Conservation (phyloP, 2,113 vertebrate genomes). For the Rostratula benghalensis region DNA sequence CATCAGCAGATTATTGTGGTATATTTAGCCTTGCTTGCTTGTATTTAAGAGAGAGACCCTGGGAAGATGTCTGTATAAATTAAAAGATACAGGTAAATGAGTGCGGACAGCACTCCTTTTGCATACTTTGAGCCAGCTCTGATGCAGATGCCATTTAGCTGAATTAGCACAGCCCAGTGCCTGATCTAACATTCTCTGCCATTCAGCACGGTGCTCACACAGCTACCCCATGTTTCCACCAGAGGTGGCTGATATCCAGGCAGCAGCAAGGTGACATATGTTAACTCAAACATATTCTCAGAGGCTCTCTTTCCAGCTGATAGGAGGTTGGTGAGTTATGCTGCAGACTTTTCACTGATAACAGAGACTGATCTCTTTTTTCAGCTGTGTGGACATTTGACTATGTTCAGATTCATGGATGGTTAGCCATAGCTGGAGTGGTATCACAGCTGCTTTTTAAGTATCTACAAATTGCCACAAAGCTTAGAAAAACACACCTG, state of each 20-base stretch:
- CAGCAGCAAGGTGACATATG: not conserved
- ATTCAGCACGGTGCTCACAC: not conserved
- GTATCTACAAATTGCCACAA: not conserved
- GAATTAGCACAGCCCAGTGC: not conserved
- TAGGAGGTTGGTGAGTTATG: not conserved
- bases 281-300: not conserved
- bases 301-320: not conserved
- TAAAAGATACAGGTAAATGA: not conserved
- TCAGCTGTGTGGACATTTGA: not conserved
- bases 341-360: not conserved
- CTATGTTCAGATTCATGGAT: not conserved
- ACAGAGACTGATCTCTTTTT: not conserved
- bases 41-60: not conserved
- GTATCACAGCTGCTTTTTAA: not conserved
- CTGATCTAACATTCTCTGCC: not conserved
- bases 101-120: not conserved
- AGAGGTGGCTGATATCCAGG: not conserved
- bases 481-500: not conserved
- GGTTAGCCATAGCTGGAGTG: accelerated
- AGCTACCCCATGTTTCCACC: not conserved
- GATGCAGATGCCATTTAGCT: not conserved
- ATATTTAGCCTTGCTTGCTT: not conserved
- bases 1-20: not conserved
- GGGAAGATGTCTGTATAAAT: not conserved
- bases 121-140: not conserved